phyloP scores from a whole-genome alignment of 2,888 invertebrate species.

The Lepeophtheirus nordmannii region DNA sequence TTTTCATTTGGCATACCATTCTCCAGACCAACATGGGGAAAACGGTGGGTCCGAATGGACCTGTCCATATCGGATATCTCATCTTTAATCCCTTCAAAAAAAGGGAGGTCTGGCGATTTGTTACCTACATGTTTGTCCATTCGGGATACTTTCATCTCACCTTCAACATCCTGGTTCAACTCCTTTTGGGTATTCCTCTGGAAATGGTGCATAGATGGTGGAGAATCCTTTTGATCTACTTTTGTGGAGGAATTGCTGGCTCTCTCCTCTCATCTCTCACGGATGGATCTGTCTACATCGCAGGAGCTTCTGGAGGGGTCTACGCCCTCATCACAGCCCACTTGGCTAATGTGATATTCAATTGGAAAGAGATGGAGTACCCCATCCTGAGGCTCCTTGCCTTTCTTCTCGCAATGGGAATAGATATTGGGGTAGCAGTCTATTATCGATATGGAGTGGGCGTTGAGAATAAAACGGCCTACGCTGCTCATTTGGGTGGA shows the following conservation, averaged over 20 bases:
- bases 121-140: conserved; percentile 92
- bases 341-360: conserved; percentile 49
- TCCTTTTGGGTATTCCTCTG: conserved; percentile 78
- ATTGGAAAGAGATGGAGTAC: conserved; percentile 93
- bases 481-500: conserved; percentile 84
- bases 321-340: conserved; percentile 87
- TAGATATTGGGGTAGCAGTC: conserved; percentile 76
- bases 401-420: conserved; percentile 59
- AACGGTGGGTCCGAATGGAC: conserved; percentile 35
- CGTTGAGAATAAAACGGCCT: conserved; percentile 60
- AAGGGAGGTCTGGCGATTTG: conserved; percentile 76
- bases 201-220: conserved; percentile 95
- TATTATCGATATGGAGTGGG: conserved; percentile 65
- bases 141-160: conserved; percentile 78
- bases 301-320: conserved; percentile 80
- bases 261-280: conserved; percentile 52
- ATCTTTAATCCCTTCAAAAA: conserved; percentile 76
- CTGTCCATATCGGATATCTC: conserved; percentile 64
- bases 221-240: conserved; percentile 67
- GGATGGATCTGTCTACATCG: conserved; percentile 61
- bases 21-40: conserved; percentile 33
- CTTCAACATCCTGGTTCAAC: conserved; percentile 77
- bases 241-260: conserved; percentile 68
- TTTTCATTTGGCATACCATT: conserved; percentile 41
- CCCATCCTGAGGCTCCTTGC: conserved; percentile 67